phyloP scores from a whole-genome alignment of 2,888 invertebrate species.

The Muscina levida region DNA sequence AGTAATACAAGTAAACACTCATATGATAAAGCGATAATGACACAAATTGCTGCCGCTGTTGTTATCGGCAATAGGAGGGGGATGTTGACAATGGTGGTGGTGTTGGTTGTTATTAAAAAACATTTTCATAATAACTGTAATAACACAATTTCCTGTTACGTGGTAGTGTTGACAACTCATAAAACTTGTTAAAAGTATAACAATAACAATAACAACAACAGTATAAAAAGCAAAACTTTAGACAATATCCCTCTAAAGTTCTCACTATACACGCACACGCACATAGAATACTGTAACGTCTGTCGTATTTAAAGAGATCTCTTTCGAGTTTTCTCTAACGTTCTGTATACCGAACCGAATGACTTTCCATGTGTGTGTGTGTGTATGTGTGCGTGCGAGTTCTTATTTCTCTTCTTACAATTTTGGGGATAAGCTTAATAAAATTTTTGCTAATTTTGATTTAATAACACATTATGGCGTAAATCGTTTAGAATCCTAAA shows the following conservation, averaged over 20 bases:
- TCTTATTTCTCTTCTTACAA: constrained; percentile 23
- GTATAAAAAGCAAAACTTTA: constrained; percentile 15
- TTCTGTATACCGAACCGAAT: background rate
- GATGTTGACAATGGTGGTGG: background rate
- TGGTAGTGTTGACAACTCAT: constrained; percentile 52
- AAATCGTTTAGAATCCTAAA: constrained; percentile 73
- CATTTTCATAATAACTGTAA: constrained; percentile 48
- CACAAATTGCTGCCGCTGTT: background rate
- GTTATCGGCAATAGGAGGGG: too few relatives aligned
- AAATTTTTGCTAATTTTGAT: constrained; percentile 73
- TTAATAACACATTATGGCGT: constrained; percentile 76
- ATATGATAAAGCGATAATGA: background rate
- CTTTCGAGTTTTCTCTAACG: background rate
- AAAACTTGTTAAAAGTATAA: constrained; percentile 42
- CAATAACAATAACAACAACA: constrained; percentile 7
- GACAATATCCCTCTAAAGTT: background rate
- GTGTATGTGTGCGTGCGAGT: constrained; percentile 1
- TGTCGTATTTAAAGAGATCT: constrained; percentile 14
- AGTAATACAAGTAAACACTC: too few relatives aligned
- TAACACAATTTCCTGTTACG: constrained; percentile 52
- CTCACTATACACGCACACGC: constrained; percentile 4
- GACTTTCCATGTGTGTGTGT: background rate
- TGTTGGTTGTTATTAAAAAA: constrained; percentile 16
- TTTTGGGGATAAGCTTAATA: constrained; percentile 68
- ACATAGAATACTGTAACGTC: background rate